Conservation (phyloP, 2,797 vertebrate genomes). For the Aeoliscus strigatus region DNA sequence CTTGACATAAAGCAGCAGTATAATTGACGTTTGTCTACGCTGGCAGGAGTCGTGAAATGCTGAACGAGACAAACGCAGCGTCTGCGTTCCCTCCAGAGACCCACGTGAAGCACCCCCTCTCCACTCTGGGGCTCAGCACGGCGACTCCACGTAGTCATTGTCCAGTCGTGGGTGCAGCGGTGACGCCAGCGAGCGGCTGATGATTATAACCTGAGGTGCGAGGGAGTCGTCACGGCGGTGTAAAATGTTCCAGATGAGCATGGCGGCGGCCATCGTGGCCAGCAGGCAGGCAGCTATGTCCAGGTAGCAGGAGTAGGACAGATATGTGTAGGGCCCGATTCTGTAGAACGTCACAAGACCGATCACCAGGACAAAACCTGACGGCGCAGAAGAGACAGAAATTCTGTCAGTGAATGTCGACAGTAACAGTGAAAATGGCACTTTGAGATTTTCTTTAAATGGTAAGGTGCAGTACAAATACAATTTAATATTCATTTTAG, state of each 20-base stretch:
- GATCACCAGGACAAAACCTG: constrained; percentile 96
- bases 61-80: constrained; percentile 25
- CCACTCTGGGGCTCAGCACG: constrained; percentile 80
- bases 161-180: constrained; percentile 84
- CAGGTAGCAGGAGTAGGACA: constrained; percentile 95
- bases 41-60: constrained; percentile 14
- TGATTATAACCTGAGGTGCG: constrained; percentile 86
- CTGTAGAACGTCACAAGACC: constrained; percentile 96
- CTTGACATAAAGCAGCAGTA: constrained; percentile 33
- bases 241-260: constrained; percentile 97
- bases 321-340: constrained; percentile 87
- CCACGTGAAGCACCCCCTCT: too few relatives aligned
- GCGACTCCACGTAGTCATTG: constrained; percentile 96
- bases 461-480: too few relatives aligned
- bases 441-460: too few relatives aligned
- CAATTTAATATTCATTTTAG: too few relatives aligned
- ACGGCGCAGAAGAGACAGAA: too few relatives aligned
- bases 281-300: constrained; percentile 91
- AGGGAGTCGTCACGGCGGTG: constrained; percentile 94
- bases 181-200: constrained; percentile 84
- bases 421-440: too few relatives aligned
- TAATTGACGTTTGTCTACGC: constrained; percentile 16
- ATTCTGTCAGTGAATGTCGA: constrained; percentile 1
- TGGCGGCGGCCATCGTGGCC: constrained; percentile 90
- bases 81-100: too few relatives aligned